Evolutionary conservation across 2,888 invertebrate genomes (phyloP), one percentile per base, ranked within the genome.

Genomic region (Sepioteuthis lessoniana): DNA sequence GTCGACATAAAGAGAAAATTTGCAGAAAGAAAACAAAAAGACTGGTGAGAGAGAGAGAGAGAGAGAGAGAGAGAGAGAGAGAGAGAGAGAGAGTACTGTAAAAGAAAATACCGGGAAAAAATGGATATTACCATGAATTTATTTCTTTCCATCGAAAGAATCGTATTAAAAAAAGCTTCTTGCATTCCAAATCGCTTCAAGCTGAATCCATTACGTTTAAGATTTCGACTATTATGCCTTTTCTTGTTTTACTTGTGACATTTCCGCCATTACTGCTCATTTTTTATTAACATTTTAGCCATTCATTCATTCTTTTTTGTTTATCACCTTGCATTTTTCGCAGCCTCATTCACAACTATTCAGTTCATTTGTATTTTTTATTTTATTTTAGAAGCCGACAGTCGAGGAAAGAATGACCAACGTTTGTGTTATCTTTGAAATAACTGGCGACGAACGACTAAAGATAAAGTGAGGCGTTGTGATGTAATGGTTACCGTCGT

Each of bases 131-230:
- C 16, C 76, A 76, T 76, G n/a, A 76, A 76, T n/a, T 76, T 0
- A 76, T 76, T 76, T 76, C 16, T n/a, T 19, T 76, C 31, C 13
- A 76, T 31, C n/a, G n/a, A 76, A n/a, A 76, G n/a, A 31, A 7
- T 31, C 0, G 5, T 8, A 31, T 31, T 31, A 76, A n/a, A 76
- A 76, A n/a, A 76, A n/a, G 13, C 25, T 2, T 55, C 55, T 55
- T 76, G 76, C n/a, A 76, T 76, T 76, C n/a, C 76, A 76, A 76
- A 76, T 76, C 31, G 31, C 76, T 76, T 76, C 76, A 76, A 76
- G 76, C 76, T 13, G n/a, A 8, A 31, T 76, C 76, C 76, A 76
- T 76, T 76, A 76, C 13, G 31, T n/a, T 76, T 28, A 31, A n/a
- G n/a, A 76, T n/a, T 76, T 76, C n/a, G 76, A 31, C 76, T 19